Percentiles rank a stretch among this genome's conserved stretches.
Conservation (phyloP, 2,888 invertebrate genomes). For the Isotomurus palustris region DNA sequence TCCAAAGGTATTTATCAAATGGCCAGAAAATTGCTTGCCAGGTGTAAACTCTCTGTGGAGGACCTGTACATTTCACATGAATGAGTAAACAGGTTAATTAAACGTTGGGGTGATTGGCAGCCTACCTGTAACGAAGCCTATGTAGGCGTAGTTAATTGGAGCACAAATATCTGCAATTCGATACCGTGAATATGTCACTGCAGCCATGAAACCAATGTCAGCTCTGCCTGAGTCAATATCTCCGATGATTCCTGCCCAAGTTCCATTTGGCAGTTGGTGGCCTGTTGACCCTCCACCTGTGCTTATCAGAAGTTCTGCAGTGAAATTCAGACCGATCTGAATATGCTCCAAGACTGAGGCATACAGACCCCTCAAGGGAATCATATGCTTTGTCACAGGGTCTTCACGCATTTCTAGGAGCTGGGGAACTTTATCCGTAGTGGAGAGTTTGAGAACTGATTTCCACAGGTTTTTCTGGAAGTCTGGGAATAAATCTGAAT, state of each 20-base stretch:
- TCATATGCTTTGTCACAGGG: too few species aligned
- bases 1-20: slow-evolving; percentile 12
- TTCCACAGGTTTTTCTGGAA: too few species aligned
- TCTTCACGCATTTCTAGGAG: too few species aligned
- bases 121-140: slow-evolving; percentile 23
- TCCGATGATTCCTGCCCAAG: slow-evolving; percentile 23
- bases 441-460: too few species aligned
- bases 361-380: too few species aligned
- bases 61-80: slow-evolving; percentile 9
- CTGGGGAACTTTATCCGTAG: too few species aligned
- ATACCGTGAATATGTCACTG: slow-evolving; percentile 15
- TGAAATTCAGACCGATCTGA: slow-evolving; percentile 26
- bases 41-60: slow-evolving; percentile 10
- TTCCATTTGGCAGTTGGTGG: slow-evolving; percentile 18
- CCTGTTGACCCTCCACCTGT: slow-evolving; percentile 23
- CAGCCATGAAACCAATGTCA: slow-evolving; percentile 28
- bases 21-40: slow-evolving; percentile 30
- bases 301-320: slow-evolving; percentile 15
- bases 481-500: too few species aligned
- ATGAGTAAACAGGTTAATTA: neutral
- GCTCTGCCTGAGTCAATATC: slow-evolving; percentile 12
- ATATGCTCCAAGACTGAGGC: too few species aligned
- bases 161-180: slow-evolving; percentile 22
- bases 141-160: slow-evolving; percentile 24
- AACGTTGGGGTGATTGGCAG: too few species aligned